These are phyloP conservation scores for Apostichopus californicus DNA, from an alignment of 35 echinoderm and acorn worm genomes.

Conservation along the genomic window DNA sequence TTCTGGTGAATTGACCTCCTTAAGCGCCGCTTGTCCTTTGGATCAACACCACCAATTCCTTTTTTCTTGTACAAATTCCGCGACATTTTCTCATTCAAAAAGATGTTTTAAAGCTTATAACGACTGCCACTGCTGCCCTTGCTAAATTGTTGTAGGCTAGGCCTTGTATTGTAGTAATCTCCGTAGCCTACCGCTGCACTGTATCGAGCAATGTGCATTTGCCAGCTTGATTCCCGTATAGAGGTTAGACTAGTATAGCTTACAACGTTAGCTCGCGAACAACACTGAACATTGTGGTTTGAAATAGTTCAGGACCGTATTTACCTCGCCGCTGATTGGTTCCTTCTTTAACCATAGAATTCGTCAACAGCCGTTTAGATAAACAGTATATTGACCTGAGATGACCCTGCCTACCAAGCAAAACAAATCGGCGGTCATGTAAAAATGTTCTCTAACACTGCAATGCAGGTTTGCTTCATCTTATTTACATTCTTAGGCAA, in stretches of 20 bases:
- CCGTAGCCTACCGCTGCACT: too few relatives aligned
- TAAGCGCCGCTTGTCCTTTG: constrained; percentile 39
- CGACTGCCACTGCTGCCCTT: too few relatives aligned
- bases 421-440: background rate
- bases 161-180: too few relatives aligned
- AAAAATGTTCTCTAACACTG: constrained; percentile 47
- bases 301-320: background rate
- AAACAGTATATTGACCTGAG: background rate
- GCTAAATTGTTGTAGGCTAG: too few relatives aligned
- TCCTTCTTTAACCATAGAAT: background rate
- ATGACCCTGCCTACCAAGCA: background rate
- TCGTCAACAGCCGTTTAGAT: background rate
- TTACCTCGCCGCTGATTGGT: constrained; percentile 19
- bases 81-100: constrained; percentile 23
- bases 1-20: constrained; percentile 54
- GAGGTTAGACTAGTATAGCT: too few relatives aligned
- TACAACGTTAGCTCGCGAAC: too few relatives aligned
- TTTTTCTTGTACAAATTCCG: constrained; percentile 51
- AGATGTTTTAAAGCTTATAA: too few relatives aligned
- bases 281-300: background rate
- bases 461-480: constrained; percentile 14
- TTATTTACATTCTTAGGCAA: background rate
- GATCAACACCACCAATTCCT: constrained; percentile 38
- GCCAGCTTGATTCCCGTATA: too few relatives aligned
- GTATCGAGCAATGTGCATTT: too few relatives aligned